Evolutionary conservation across 2,888 invertebrate genomes (phyloP).

Genomic region (Hecatera dysodea): DNA sequence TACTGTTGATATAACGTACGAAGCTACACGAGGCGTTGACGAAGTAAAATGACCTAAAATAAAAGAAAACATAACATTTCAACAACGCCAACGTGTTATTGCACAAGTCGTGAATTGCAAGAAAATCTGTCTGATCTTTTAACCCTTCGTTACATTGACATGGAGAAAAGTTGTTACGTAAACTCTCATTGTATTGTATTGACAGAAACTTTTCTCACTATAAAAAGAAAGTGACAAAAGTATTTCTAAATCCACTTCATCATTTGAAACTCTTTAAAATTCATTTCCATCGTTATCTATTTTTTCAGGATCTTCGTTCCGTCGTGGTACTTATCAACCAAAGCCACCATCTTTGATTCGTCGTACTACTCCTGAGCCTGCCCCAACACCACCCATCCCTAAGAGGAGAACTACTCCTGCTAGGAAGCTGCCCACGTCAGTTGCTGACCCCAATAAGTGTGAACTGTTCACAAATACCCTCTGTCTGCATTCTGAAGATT

Average conservation of each 20-base stretch:
- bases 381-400: slow-evolving; percentile 63
- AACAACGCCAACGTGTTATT: slow-evolving; percentile 36
- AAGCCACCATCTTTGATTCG: slow-evolving; percentile 77
- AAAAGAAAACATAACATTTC: slow-evolving; percentile 38
- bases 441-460: slow-evolving; percentile 86
- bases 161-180: slow-evolving; percentile 26
- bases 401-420: slow-evolving; percentile 77
- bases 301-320: slow-evolving; percentile 77
- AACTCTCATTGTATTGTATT: slow-evolving; percentile 18
- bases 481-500: slow-evolving; percentile 93
- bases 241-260: neutral
- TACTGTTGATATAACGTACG: neutral
- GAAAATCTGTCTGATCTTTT: slow-evolving; percentile 48
- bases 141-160: slow-evolving; percentile 40
- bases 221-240: slow-evolving; percentile 13
- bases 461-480: slow-evolving; percentile 93
- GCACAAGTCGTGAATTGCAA: slow-evolving; percentile 44
- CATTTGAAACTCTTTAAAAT: neutral
- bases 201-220: slow-evolving; percentile 13
- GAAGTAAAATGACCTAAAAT: slow-evolving; percentile 17
- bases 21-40: neutral
- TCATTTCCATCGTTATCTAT: neutral
- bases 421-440: slow-evolving; percentile 75
- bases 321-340: slow-evolving; percentile 81
- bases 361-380: slow-evolving; percentile 80